Evolutionary conservation across 2,113 vertebrate species (phyloP), one percentile per base, ranked within the genome.

Genomic region (Austrofundulus limnaeus): DNA sequence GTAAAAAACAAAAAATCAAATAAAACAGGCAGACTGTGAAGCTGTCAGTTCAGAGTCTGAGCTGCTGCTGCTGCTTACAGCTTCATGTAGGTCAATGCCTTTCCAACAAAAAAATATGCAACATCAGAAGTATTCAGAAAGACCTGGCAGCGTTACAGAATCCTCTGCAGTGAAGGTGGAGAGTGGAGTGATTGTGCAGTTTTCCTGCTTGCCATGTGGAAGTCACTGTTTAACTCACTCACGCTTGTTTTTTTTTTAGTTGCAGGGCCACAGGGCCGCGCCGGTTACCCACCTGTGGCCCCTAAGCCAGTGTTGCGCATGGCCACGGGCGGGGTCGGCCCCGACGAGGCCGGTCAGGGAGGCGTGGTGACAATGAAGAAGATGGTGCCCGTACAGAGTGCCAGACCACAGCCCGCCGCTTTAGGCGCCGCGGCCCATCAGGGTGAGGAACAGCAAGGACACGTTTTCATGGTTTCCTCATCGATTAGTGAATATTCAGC

Each of bases 321-420:
- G 80, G 82, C 88, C 14, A 31, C 84, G 0, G 85, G 80, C 0
- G 73, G 85, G 25, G 76, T 63, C 1, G 77, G 76, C 41, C 76
- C 73, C 56, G 85, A 86, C 17, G 85, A 89, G 42, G 76, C 61
- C 0, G 75, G 77, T 12, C 90, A 87, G 47, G 80, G 64, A 58
- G 75, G 86, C 63, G 86, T 90, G 82, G 82, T 82, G 62, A 92
- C 92, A 15, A 72, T 93, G 84, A 95, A 93, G 85, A 91, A 94
- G 57, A 88, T 91, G 65, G 81, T 89, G 66, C 89, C 94, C 0
- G 78, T 93, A 51, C 94, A 94, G 63, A 92, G 89, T 63, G 75
- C 91, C 11, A 91, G 94, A 72, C 85, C 89, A 0, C 72, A 84
- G 11, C 56, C 85, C 11, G 70, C 64, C 28, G 66, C 85, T 0